Evolutionary conservation across 1,140 invertebrate species (phyloP).

Genomic region (Penaeus indicus): DNA sequence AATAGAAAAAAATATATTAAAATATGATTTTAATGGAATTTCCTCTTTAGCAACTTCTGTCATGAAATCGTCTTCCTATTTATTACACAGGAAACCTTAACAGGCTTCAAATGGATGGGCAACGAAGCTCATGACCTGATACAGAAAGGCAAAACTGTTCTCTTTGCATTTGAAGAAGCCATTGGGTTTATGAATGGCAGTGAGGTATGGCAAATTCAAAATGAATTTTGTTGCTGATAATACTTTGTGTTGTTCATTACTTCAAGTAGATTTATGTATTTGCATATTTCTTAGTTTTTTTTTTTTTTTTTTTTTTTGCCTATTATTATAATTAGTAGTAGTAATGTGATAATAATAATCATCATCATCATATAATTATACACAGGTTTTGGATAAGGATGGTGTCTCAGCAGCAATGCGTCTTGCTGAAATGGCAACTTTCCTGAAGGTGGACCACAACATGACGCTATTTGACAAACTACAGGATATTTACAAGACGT

Average conservation of each 20-base stretch:
- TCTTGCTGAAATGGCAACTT: conserved; percentile 83
- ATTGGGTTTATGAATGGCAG: conserved; percentile 96
- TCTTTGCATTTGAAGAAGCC: conserved; percentile 96
- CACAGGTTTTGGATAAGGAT: conserved; percentile 91
- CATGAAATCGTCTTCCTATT: no score
- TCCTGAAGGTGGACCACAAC: conserved; percentile 77
- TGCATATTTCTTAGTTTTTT: no score
- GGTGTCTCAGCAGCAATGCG: conserved; percentile 89
- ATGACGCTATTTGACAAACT: conserved; percentile 83
- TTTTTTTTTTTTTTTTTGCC: no score
- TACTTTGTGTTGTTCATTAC: not conserved
- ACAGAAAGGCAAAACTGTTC: conserved; percentile 79
- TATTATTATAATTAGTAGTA: no score
- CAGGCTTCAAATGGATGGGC: conserved; percentile 99
- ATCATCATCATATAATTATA: no score
- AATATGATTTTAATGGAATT: no score
- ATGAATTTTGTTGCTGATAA: no score
- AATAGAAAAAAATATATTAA: no score
- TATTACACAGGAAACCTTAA: conserved; percentile 86
- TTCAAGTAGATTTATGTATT: not conserved
- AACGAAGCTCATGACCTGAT: conserved; percentile 85
- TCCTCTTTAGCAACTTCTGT: not conserved
- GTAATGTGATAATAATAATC: no score
- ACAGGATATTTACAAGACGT: conserved; percentile 83
- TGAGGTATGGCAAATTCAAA: conserved; percentile 64